A percentile compares a stretch with the other conserved stretches of the same genome.
These are phyloP conservation scores for Meganola albula DNA, from an alignment of 2,888 invertebrate genomes.

Conservation along the genomic window DNA sequence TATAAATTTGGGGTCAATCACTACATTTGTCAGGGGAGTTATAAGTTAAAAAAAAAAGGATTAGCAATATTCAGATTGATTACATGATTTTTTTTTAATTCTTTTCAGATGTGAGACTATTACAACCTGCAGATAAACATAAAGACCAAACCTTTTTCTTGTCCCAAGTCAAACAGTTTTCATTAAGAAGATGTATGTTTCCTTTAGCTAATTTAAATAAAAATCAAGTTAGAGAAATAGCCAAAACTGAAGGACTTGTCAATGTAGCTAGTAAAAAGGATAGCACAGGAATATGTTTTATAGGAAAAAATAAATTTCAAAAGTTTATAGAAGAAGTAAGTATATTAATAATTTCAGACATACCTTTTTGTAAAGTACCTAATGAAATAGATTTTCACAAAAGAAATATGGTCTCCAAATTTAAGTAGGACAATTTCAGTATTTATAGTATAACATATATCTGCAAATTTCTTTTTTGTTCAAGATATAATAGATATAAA, in stretches of 20 bases:
- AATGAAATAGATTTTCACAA: no score
- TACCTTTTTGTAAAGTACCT: no score
- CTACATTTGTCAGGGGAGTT: no score
- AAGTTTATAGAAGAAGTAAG: conserved; percentile 91
- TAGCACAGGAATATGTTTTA: conserved; percentile 98
- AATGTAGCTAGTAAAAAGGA: conserved; percentile 86
- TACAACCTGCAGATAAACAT: conserved; percentile 82
- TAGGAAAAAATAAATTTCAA: conserved; percentile 92
- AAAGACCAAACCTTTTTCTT: conserved; percentile 99
- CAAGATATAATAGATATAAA: no score
- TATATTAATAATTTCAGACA: no score
- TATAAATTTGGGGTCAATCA: no score
- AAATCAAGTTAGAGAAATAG: conserved; percentile 86
- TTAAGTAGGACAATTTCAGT: no score
- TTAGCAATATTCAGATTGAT: no score
- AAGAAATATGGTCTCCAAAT: no score
- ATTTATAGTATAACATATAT: no score
- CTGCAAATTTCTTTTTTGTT: no score
- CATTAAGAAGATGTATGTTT: conserved; percentile 91
- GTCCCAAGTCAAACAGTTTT: conserved; percentile 87
- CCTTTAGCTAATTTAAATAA: conserved; percentile 90
- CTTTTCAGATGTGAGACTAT: conserved; percentile 80
- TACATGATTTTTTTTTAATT: neutral
- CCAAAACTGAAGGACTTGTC: conserved; percentile 81
- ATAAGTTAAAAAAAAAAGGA: no score